These are phyloP conservation scores for Peromyscus attwateri DNA, from an alignment of 2,797 vertebrate genomes.

Conservation along the genomic window DNA sequence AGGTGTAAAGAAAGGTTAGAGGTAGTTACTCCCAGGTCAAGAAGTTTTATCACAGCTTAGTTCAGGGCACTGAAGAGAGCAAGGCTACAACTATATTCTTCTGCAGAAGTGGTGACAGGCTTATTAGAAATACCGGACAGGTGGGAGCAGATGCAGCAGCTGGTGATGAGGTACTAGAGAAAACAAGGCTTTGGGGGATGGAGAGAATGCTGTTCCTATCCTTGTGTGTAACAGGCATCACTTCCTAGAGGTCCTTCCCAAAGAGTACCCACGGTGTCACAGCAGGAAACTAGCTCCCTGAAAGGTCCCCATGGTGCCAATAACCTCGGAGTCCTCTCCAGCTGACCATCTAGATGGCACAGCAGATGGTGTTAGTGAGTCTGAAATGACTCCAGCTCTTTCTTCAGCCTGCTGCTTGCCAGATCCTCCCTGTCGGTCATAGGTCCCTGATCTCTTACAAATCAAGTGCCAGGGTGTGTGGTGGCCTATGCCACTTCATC, in stretches of 20 bases:
- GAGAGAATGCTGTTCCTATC: not conserved
- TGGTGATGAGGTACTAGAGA: not conserved
- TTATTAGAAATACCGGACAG: not conserved
- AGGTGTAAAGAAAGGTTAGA: not conserved
- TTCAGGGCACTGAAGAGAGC: not conserved
- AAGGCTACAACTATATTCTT: not conserved
- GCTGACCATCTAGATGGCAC: not conserved
- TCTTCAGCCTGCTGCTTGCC: conserved; percentile 40
- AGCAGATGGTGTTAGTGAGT: conserved; percentile 71
- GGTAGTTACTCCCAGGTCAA: not conserved
- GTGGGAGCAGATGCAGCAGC: not conserved
- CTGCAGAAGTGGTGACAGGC: not conserved
- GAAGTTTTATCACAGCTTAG: not conserved
- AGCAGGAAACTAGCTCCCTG: conserved; percentile 43
- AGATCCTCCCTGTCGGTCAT: not conserved
- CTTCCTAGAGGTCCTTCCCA: conserved; percentile 18
- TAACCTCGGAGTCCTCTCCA: conserved; percentile 73
- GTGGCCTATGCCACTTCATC: not conserved
- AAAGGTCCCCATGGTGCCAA: conserved; percentile 33
- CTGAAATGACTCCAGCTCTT: conserved; percentile 54
- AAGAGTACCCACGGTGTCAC: not conserved
- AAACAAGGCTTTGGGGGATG: not conserved
- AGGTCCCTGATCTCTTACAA: conserved; percentile 58
- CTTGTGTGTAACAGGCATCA: not conserved
- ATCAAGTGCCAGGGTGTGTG: not conserved